Evolutionary conservation across 37 sponge, comb jelly and placozoan genomes (phyloP), one percentile per base, ranked within the genome.

Genomic region (Hormiphora californensis): DNA sequence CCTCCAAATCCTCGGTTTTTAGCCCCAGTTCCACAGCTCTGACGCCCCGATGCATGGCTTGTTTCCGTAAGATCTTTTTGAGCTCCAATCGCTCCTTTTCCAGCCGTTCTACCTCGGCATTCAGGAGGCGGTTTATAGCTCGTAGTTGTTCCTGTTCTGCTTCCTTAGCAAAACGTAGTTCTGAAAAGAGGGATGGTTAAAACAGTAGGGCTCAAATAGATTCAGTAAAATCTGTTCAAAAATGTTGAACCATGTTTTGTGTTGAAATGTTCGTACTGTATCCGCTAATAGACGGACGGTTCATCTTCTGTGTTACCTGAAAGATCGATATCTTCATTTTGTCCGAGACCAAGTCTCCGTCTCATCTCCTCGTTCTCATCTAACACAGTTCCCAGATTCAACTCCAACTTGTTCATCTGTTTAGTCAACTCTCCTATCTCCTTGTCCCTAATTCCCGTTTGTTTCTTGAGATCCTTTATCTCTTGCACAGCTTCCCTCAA

Each of bases 301-400:
- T n/a, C n/a, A n/a, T n/a, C n/a, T n/a, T n/a, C n/a, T n/a, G n/a
- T n/a, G n/a, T n/a, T 36, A 65, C 67, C 67, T 41, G 81, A 73
- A 9, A 73, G 44, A 73, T 73, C 81, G 46, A 73, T 73, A 33
- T 73, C 43, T n/a, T 73, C 81, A 41, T 46, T 73, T 22, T 43
- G 81, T 0, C 25, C 81, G 4, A 73, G 81, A 40, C 81, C 81
- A 0, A 73, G 81, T 40, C 81, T 39, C 4, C 81, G 32, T 41
- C 81, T 37, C 81, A 73, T 73, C 25, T 73, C 81, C 21, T 73
- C 81, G 35, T 73, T 73, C 22, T 73, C 81, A 73, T 73, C 81
- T 0, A 73, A 28, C 17, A 46, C 81, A 23, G 40, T 43, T n/a
- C 81, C 40, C 35, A 73, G 35, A 46, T 73, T 73, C 81, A 73